Conservation (phyloP, 2,113 vertebrate species). For the Ibidorhyncha struthersii region DNA sequence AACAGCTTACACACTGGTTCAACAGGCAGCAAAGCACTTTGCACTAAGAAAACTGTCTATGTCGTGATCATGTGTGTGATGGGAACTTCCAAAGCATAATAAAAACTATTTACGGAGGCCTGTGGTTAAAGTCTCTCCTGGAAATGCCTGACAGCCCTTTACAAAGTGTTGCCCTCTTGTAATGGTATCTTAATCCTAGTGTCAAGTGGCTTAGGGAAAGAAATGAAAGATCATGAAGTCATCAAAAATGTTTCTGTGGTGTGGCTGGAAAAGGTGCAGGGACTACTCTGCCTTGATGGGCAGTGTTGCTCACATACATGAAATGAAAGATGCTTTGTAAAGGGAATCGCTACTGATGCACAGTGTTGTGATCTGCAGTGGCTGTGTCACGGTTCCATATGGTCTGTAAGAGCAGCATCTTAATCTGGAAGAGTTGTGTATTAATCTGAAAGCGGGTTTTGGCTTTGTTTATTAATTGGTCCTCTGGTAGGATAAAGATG, state of each 20-base stretch:
- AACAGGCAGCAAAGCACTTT: constrained; percentile 3
- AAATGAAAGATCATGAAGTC: not conserved
- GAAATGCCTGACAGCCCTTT: not conserved
- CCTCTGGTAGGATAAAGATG: not conserved
- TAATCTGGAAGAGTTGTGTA: not conserved
- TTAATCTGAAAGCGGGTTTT: not conserved
- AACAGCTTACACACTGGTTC: constrained; percentile 22
- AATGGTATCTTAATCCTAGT: not conserved
- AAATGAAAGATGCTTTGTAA: not conserved
- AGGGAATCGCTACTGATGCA: not conserved
- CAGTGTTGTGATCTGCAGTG: not conserved
- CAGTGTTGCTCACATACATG: not conserved
- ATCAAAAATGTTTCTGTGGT: not conserved
- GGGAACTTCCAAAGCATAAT: constrained; percentile 41
- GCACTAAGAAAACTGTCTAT: not conserved
- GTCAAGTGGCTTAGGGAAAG: not conserved
- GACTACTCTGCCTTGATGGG: not conserved
- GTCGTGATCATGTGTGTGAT: not conserved
- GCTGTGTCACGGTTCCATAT: not conserved
- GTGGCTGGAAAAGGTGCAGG: not conserved
- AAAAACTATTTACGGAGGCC: constrained; percentile 14
- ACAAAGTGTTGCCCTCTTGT: not conserved
- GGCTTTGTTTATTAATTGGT: not conserved
- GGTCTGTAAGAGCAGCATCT: not conserved
- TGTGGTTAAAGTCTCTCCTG: constrained; percentile 36